phyloP scores from a whole-genome alignment of 2,113 vertebrate species.

The Synodontis membranacea region DNA sequence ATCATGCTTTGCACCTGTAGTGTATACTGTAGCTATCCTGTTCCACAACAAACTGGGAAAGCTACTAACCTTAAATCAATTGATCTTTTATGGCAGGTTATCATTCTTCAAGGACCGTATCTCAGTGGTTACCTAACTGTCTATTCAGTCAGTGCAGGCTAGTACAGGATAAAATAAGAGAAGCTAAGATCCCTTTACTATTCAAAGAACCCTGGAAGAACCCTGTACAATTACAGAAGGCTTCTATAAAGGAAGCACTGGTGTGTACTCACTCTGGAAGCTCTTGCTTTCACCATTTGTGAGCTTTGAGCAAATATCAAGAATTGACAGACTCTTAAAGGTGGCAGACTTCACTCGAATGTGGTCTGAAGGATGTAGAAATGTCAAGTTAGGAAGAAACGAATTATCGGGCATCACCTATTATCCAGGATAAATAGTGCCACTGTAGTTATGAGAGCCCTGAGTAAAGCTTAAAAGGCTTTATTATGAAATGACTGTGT shows the following conservation, averaged over 20 bases:
- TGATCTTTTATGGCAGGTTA: not conserved
- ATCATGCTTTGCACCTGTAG: not conserved
- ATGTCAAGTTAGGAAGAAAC: not conserved
- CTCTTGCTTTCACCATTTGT: not conserved
- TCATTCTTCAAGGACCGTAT: not conserved
- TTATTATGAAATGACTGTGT: not conserved
- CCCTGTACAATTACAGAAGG: not conserved
- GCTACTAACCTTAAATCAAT: not conserved
- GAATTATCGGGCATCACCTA: not conserved
- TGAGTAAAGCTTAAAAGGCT: not conserved
- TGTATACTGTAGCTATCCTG: not conserved
- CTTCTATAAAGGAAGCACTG: not conserved
- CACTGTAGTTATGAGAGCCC: not conserved
- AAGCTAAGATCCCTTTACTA: too few species aligned
- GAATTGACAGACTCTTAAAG: not conserved
- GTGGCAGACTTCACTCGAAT: not conserved
- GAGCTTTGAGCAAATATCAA: not conserved
- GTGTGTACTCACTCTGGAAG: not conserved
- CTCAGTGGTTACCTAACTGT: not conserved
- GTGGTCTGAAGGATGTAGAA: constrained; percentile 4
- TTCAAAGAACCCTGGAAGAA: not conserved
- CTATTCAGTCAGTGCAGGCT: not conserved
- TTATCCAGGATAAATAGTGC: not conserved
- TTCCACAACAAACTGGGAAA: not conserved
- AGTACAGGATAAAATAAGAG: not conserved